Base-by-base conservation (phyloP, 2,113 vertebrate species). In the Pelmatolapia mariae region DNA sequence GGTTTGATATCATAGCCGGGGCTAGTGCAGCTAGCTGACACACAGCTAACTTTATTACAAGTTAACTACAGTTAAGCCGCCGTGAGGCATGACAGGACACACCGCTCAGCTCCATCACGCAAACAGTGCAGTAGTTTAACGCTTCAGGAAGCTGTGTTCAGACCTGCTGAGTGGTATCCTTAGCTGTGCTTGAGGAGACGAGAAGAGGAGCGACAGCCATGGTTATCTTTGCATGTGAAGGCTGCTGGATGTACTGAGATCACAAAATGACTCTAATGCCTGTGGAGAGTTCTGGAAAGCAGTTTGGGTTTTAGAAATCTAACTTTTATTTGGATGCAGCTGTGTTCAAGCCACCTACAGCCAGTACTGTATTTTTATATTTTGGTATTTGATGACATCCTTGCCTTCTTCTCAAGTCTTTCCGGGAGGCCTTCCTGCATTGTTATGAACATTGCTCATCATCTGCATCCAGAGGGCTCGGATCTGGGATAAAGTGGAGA, bases 401-500 rank as follows among this genome's bases (percentile, higher is more conserved):
- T 38, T 9, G 63, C 53, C 52, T 80, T 43, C 82, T 84, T 10
- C 12, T 82, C 36, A 10, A 84, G 59, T 56, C 59, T 79, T 24
- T 2, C n/a, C 71, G 61, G 9, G 57, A 78, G 85, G 31, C 81
- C 18, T 33, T 38, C 52, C 26, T 56, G 56, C 45, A 9, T 79
- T n/a, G 6, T 52, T 47, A 80, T 8, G 56, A 18, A 33, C 40
- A 8, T 5, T 22, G 13, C 33, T 83, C 83, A 29, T 24, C 81
- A 52, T 11, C 52, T 13, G 9, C 47, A 81, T 68, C 63, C 53
- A 33, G 45, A 87, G 43, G 76, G 19, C 19, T 63, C 15, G n/a
- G n/a, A 2, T 80, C 38, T 92, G 90, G 93, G 86, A 94, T 95
- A 92, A 92, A 36, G 79, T 16, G 56, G 82, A 83, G 8, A 36